These are phyloP conservation scores for Mustela lutreola DNA, from an alignment of 2,113 vertebrate genomes.

Conservation along the genomic window DNA sequence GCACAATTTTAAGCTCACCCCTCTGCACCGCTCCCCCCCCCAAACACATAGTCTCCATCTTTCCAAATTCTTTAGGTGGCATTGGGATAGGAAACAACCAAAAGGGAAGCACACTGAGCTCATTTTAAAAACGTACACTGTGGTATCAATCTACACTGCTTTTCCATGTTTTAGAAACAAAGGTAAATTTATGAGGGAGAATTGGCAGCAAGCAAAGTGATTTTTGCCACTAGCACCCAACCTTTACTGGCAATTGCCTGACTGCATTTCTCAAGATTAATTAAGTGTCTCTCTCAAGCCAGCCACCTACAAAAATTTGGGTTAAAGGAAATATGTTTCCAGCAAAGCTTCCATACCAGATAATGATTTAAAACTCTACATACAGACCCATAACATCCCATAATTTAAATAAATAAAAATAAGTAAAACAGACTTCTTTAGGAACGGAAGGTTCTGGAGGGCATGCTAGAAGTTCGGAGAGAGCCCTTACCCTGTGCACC, in stretches of 20 bases:
- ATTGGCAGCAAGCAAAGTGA: background rate
- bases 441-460: background rate
- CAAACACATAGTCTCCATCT: no score
- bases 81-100: background rate
- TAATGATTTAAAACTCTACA: slow-evolving; percentile 47
- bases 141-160: background rate
- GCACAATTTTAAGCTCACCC: background rate
- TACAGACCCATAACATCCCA: background rate
- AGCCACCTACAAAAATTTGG: slow-evolving; percentile 26
- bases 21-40: fast-evolving
- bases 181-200: background rate
- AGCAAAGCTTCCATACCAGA: background rate
- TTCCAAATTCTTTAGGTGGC: background rate
- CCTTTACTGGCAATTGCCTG: background rate
- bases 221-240: background rate
- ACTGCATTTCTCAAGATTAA: background rate
- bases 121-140: background rate
- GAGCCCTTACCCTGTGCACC: slow-evolving; percentile 66
- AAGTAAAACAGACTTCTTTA: background rate
- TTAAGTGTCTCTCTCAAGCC: background rate
- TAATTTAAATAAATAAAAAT: slow-evolving; percentile 43
- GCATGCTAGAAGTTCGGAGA: slow-evolving; percentile 42
- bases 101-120: background rate
- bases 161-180: background rate
- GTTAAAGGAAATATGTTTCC: background rate